Evolutionary conservation across 1,140 invertebrate species (phyloP).

Genomic region (Halictus rubicundus): DNA sequence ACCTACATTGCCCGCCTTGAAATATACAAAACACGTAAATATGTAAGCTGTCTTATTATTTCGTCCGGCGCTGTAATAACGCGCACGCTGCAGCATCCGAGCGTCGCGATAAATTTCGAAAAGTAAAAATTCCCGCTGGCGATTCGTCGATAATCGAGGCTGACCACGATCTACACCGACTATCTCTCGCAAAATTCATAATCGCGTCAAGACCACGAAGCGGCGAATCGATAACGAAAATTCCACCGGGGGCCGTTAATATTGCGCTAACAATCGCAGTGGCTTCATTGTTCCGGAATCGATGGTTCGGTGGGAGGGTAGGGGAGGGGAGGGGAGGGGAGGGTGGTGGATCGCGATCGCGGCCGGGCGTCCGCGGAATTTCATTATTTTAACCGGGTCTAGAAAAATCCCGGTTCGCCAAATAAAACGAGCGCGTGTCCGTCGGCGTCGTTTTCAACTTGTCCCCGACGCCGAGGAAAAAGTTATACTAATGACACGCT

Average conservation of each 20-base stretch:
- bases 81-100: background rate
- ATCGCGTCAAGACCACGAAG: background rate
- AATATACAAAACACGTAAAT: no score
- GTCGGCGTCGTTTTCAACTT: background rate
- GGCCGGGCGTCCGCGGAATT: background rate
- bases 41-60: no score
- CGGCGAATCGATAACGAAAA: conserved; percentile 1
- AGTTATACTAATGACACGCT: conserved; percentile 62
- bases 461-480: conserved; percentile 15
- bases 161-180: background rate
- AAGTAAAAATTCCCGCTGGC: background rate
- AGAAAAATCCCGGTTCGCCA: conserved; percentile 3
- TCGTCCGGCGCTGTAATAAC: no score
- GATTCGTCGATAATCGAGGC: background rate
- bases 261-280: background rate
- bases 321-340: no score
- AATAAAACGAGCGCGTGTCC: background rate
- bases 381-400: conserved; percentile 24
- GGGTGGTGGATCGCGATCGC: background rate
- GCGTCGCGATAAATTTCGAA: background rate
- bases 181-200: background rate
- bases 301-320: no score
- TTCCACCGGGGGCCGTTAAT: background rate
- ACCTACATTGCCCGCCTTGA: no score
- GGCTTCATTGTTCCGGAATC: background rate